Evolutionary conservation across 2,797 vertebrate species (phyloP).

Genomic region (Amniataba percoides): DNA sequence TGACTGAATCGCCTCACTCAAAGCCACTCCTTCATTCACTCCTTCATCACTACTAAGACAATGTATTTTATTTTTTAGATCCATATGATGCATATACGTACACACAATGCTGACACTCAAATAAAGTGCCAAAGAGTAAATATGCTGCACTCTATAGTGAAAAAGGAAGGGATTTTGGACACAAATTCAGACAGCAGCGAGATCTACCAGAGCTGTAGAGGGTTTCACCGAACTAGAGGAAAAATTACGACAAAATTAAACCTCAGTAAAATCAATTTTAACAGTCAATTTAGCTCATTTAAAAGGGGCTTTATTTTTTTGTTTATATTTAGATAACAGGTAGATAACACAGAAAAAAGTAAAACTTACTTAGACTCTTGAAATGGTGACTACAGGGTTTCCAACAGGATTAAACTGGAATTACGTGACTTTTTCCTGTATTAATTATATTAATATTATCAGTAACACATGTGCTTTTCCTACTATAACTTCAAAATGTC

Average conservation of each 20-base stretch:
- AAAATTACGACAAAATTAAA: not conserved
- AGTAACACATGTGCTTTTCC: not conserved
- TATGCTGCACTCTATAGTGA: not conserved
- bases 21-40: not conserved
- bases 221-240: not conserved
- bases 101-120: not conserved
- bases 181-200: not conserved
- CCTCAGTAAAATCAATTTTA: not conserved
- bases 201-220: not conserved
- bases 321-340: no score
- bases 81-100: no score
- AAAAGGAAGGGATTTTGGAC: not conserved
- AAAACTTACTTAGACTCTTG: not conserved
- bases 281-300: not conserved
- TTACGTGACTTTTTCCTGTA: not conserved
- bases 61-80: not conserved
- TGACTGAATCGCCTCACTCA: no score
- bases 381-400: not conserved
- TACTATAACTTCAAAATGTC: constrained; percentile 4
- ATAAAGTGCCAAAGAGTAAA: not conserved
- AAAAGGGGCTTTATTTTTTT: not conserved
- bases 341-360: no score
- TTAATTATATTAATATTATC: not conserved
- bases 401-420: no score
- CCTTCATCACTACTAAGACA: no score